Conservation (phyloP, 2,113 vertebrate species). For the Nothoprocta perdicaria region DNA sequence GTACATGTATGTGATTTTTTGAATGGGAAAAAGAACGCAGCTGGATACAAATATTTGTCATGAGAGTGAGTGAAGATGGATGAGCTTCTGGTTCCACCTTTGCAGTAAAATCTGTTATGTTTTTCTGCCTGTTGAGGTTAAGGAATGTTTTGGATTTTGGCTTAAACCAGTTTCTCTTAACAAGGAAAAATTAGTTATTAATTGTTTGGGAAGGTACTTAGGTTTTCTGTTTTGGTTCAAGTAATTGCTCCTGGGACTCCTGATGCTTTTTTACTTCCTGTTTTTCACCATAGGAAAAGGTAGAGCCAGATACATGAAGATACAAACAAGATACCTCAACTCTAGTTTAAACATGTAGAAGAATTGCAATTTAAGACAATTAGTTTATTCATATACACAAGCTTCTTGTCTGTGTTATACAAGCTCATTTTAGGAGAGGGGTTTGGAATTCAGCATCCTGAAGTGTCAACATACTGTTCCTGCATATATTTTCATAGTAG, state of each 20-base stretch:
- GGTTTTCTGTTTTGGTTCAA: slow-evolving; percentile 10
- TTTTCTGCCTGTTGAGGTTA: slow-evolving; percentile 7
- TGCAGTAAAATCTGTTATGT: not conserved
- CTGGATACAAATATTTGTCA: not conserved
- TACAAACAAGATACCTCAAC: not conserved
- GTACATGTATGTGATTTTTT: not conserved
- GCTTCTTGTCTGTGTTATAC: not conserved
- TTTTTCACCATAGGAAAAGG: not conserved
- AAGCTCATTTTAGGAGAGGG: not conserved
- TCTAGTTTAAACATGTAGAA: not conserved
- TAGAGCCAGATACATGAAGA: not conserved
- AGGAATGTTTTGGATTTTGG: slow-evolving; percentile 5
- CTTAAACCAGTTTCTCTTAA: slow-evolving; percentile 23
- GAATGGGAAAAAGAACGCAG: fast-evolving
- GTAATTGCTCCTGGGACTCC: slow-evolving; percentile 13
- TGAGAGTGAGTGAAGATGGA: not conserved
- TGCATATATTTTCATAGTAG: not conserved
- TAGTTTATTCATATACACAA: not conserved
- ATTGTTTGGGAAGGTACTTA: slow-evolving; percentile 20
- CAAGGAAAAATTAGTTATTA: slow-evolving; percentile 30
- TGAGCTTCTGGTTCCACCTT: slow-evolving; percentile 1
- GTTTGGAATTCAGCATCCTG: not conserved
- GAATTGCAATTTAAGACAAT: not conserved
- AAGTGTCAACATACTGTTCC: not conserved
- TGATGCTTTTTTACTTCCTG: slow-evolving; percentile 22